Evolutionary conservation across 2,797 vertebrate species (phyloP), one percentile per base, ranked within the genome.

Genomic region (Dicrostonyx torquatus): DNA sequence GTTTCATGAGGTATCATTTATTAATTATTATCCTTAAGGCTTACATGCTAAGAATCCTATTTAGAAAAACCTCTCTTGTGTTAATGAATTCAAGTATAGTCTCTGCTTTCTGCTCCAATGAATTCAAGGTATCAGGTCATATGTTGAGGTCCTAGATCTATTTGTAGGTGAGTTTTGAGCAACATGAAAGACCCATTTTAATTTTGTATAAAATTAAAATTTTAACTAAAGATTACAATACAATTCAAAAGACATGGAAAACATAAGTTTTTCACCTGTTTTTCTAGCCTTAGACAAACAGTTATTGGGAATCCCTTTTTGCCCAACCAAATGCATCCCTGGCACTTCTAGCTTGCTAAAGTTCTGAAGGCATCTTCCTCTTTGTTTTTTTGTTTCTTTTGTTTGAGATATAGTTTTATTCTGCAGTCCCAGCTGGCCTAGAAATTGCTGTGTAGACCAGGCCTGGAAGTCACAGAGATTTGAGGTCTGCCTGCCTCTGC

Each of bases 201-300:
- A 50, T 50, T 50, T 50, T 15, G 10, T 50, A 50, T 50, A 50
- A 50, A 50, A 50, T 50, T 50, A 50, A 88, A 77, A 17, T 86
- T 55, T 82, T 86, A 75, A 91, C 58, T 89, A n/a, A 96, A 95
- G 75, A 93, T 66, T 91, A 76, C 5, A 82, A 11, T 34, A 86
- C 68, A 50, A 92, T 77, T 84, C 34, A 78, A 24, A 64, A 20
- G 20, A 64, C n/a, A 60, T 22, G 0, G 14, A 66, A 70, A 70
- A 48, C 22, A 75, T 18, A 90, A 58, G 58, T 72, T 91, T 45
- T 37, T 91, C 4, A 24, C 75, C 22, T 60, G 20, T 60, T 78
- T 2, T 84, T 83, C 40, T 58, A 31, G 9, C 76, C 29, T 73
- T 86, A 64, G 9, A 90, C 22, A 78, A 40, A 34, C 5, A 86